Percentiles rank a stretch among this genome's conserved stretches.
These are phyloP conservation scores for Tachina lurida DNA, from an alignment of 2,888 invertebrate species.

Conservation along the genomic window DNA sequence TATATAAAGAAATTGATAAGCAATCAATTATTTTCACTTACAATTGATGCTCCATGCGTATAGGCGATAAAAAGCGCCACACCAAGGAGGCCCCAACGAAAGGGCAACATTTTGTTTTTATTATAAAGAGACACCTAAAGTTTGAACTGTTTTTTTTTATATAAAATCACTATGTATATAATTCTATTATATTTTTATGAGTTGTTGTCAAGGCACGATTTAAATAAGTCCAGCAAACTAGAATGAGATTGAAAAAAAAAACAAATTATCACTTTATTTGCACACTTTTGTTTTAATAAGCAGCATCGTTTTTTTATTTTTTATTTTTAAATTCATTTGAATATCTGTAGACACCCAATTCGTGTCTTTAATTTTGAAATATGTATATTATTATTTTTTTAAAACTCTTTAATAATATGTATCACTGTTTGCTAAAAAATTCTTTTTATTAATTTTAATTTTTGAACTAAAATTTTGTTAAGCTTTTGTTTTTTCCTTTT, in stretches of 20 bases:
- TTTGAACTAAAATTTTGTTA: neutral
- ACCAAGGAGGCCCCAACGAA: slow-evolving; percentile 79
- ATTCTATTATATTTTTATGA: slow-evolving; percentile 44
- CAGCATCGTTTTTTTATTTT: slow-evolving; percentile 11
- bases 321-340: slow-evolving; percentile 26
- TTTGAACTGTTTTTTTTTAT: neutral
- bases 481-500: neutral
- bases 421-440: neutral
- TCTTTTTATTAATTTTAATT: neutral
- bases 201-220: slow-evolving; percentile 74
- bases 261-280: slow-evolving; percentile 65
- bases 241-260: slow-evolving; percentile 75
- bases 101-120: slow-evolving; percentile 79
- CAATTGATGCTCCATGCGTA: slow-evolving; percentile 79
- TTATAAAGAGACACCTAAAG: slow-evolving; percentile 35
- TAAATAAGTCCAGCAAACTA: slow-evolving; percentile 76
- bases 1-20: neutral
- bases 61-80: slow-evolving; percentile 76
- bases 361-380: neutral
- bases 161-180: slow-evolving; percentile 49
- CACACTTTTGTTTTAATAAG: slow-evolving; percentile 34
- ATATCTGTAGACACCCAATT: slow-evolving; percentile 36
- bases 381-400: neutral
- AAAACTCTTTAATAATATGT: neutral
- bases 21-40: slow-evolving; percentile 74